Percentiles rank a stretch among this genome's conserved stretches.
Conservation (phyloP, 2,113 vertebrate species). For the Acinonyx jubatus region DNA sequence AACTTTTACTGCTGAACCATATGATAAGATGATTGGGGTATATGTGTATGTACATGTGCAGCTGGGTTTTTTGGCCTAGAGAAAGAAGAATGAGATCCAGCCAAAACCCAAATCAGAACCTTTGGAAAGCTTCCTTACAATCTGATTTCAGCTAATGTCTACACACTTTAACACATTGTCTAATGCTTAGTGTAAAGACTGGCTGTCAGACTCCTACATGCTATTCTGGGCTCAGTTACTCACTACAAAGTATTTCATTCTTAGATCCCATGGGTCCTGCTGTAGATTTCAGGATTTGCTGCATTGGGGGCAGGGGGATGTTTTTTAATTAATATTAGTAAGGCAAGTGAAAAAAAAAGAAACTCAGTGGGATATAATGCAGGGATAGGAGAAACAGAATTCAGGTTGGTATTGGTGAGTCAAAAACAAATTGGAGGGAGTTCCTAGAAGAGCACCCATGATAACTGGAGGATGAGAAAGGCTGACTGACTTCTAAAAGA, state of each 20-base stretch:
- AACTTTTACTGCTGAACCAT: constrained; percentile 67
- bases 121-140: constrained; percentile 76
- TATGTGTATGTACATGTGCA: constrained; percentile 60
- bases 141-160: constrained; percentile 78
- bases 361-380: not conserved
- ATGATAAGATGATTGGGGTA: constrained; percentile 62
- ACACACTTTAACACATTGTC: constrained; percentile 79
- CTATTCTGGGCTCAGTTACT: constrained; percentile 73
- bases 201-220: constrained; percentile 67
- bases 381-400: not conserved
- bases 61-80: constrained; percentile 70
- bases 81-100: constrained; percentile 69
- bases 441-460: not conserved
- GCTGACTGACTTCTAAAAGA: constrained; percentile 38
- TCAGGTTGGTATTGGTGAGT: not conserved
- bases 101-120: constrained; percentile 78
- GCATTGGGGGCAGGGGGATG: not conserved
- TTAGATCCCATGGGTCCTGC: constrained; percentile 57
- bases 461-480: not conserved
- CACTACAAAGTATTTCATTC: constrained; percentile 59
- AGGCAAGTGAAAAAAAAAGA: not conserved
- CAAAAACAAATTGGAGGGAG: constrained; percentile 3
- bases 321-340: constrained; percentile 48
- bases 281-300: constrained; percentile 29
- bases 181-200: constrained; percentile 72